Percentiles rank a stretch among this genome's conserved stretches.
phyloP scores from a whole-genome alignment of 2,113 vertebrate species.

The Sylvia atricapilla region DNA sequence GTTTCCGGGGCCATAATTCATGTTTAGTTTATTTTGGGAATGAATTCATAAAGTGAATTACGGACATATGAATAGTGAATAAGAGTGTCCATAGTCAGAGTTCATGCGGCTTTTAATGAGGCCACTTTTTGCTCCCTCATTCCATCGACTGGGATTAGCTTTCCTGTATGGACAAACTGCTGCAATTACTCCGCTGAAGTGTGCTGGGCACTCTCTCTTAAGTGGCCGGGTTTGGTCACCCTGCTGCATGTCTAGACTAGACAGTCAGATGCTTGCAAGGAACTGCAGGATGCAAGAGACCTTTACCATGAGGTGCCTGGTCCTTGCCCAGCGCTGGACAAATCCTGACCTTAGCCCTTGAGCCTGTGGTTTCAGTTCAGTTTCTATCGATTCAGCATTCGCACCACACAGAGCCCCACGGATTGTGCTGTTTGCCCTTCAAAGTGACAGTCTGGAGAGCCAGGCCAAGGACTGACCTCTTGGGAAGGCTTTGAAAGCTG shows the following conservation, averaged over 20 bases:
- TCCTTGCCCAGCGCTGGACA: neutral
- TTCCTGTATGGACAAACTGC: neutral
- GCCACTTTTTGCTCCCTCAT: neutral
- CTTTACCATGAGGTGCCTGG: neutral
- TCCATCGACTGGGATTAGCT: neutral
- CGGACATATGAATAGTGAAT: neutral
- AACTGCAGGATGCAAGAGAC: neutral
- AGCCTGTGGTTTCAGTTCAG: rapidly evolving
- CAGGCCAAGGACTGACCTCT: slow-evolving; percentile 29
- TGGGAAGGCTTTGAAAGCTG: slow-evolving; percentile 44
- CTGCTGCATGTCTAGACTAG: neutral
- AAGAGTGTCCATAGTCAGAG: slow-evolving; percentile 4
- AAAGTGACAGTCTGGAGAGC: neutral
- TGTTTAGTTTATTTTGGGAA: slow-evolving; percentile 33
- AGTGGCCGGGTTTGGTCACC: slow-evolving; percentile 12
- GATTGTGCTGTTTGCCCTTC: neutral
- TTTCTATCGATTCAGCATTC: neutral
- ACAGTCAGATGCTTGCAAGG: neutral
- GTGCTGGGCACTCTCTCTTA: neutral
- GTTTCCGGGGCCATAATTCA: slow-evolving; percentile 35
- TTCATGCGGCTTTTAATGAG: slow-evolving; percentile 41
- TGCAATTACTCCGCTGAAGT: neutral
- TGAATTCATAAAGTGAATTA: slow-evolving; percentile 47
- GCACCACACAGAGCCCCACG: neutral
- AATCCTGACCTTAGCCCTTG: neutral